phyloP scores from a whole-genome alignment of 2,797 vertebrate genomes.

The Gymnopithys bicolor region DNA sequence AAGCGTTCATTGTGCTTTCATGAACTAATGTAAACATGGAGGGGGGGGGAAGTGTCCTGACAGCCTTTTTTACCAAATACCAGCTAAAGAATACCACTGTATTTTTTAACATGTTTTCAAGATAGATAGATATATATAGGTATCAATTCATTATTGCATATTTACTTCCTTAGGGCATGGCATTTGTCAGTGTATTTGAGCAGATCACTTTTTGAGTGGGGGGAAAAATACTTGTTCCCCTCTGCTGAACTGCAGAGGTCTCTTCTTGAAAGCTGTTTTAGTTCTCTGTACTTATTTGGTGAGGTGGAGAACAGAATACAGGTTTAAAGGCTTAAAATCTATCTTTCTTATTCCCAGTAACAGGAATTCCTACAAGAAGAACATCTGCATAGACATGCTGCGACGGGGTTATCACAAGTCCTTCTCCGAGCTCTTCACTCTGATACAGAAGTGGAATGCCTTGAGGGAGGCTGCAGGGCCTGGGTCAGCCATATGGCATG shows the following conservation, averaged over 20 bases:
- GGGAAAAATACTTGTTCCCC: neutral
- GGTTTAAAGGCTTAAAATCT: slow-evolving; percentile 57
- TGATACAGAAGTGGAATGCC: slow-evolving; percentile 84
- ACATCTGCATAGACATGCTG: slow-evolving; percentile 88
- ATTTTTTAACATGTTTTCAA: slow-evolving; percentile 15
- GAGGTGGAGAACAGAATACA: neutral
- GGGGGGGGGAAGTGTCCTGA: fast-evolving
- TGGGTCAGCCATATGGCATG: slow-evolving; percentile 93
- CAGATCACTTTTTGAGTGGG: neutral
- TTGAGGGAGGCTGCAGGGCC: slow-evolving; percentile 87
- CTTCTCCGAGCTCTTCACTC: slow-evolving; percentile 81
- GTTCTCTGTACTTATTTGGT: neutral
- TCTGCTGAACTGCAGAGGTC: slow-evolving; percentile 23
- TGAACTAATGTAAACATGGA: neutral
- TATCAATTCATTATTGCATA: neutral
- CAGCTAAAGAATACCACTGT: neutral
- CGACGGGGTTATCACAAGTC: slow-evolving; percentile 81
- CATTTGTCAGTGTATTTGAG: neutral
- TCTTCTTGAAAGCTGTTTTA: slow-evolving; percentile 27
- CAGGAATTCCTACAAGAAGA: slow-evolving; percentile 87
- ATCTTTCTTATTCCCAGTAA: slow-evolving; percentile 77
- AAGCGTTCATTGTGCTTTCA: slow-evolving; percentile 31
- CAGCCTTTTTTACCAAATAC: neutral
- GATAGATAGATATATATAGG: neutral
- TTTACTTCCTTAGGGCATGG: neutral